A percentile compares a stretch with the other conserved stretches of the same genome.
phyloP scores from a whole-genome alignment of 1,140 invertebrate species.

The Steinernema feltiae region DNA sequence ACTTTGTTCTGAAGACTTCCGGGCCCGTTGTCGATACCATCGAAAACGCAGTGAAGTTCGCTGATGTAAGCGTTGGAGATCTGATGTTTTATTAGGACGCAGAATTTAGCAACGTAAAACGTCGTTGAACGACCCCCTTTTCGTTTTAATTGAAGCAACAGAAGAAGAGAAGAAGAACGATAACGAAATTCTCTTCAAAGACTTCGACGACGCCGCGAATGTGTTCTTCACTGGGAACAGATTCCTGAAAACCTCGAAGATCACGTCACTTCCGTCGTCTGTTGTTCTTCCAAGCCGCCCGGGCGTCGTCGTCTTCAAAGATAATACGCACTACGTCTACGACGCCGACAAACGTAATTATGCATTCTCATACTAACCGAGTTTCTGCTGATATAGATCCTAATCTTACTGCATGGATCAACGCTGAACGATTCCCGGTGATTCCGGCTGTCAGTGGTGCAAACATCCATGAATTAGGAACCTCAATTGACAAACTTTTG shows the following conservation, averaged over 20 bases:
- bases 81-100: neutral
- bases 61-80: conserved; percentile 37
- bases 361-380: too few relatives aligned
- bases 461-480: conserved; percentile 71
- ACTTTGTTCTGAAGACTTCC: conserved; percentile 81
- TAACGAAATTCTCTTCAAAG: conserved; percentile 32
- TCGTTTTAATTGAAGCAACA: conserved; percentile 41
- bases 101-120: conserved; percentile 46
- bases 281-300: conserved; percentile 22
- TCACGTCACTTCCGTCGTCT: conserved; percentile 24
- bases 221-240: conserved; percentile 45
- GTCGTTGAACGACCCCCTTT: conserved; percentile 49
- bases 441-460: conserved; percentile 78
- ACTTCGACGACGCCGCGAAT: conserved; percentile 43
- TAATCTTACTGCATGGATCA: conserved; percentile 68
- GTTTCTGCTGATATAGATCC: neutral
- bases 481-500: conserved; percentile 62
- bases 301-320: conserved; percentile 43
- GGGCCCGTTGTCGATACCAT: conserved; percentile 62
- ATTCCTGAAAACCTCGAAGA: conserved; percentile 34
- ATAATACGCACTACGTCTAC: conserved; percentile 25
- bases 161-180: conserved; percentile 26
- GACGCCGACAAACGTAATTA: neutral
- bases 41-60: conserved; percentile 32
- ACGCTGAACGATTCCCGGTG: conserved; percentile 78